Conservation (phyloP, 2,888 invertebrate species). For the Temnothorax unifasciatus region DNA sequence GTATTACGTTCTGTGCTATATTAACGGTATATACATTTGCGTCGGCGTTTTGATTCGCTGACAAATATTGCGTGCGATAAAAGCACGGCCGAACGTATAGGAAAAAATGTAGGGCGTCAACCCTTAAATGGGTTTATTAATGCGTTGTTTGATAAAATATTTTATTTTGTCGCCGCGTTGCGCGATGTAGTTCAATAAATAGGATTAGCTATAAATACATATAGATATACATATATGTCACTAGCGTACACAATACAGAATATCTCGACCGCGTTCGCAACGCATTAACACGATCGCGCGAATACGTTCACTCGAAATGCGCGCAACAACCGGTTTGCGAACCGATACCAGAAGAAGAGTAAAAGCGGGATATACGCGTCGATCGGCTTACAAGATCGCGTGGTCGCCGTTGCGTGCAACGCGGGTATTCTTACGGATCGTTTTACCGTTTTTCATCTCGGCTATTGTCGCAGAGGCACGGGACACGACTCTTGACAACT, state of each 20-base stretch:
- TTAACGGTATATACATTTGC: not conserved
- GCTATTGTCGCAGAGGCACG: not conserved
- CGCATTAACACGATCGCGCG: conserved; percentile 17
- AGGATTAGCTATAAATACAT: conserved; percentile 7
- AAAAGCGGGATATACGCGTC: conserved; percentile 23
- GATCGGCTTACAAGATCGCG: conserved; percentile 18
- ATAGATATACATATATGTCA: not conserved
- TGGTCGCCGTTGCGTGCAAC: conserved; percentile 3
- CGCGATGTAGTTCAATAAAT: not conserved
- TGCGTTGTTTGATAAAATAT: not conserved
- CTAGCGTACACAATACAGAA: not conserved
- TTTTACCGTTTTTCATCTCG: conserved; percentile 11
- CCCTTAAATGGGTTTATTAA: not conserved
- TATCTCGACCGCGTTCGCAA: not conserved
- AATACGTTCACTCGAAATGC: conserved; percentile 16
- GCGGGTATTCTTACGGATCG: conserved; percentile 1
- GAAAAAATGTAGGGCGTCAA: not conserved
- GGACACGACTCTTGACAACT: not conserved
- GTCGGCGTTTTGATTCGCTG: not conserved
- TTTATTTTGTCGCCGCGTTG: not conserved
- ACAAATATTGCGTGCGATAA: not conserved
- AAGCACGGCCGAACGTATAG: not conserved
- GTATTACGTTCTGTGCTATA: not conserved
- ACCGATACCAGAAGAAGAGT: conserved; percentile 39
- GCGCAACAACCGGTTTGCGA: conserved; percentile 50